Evolutionary conservation across 2,888 invertebrate species (phyloP).

Genomic region (Pandemis heparana): DNA sequence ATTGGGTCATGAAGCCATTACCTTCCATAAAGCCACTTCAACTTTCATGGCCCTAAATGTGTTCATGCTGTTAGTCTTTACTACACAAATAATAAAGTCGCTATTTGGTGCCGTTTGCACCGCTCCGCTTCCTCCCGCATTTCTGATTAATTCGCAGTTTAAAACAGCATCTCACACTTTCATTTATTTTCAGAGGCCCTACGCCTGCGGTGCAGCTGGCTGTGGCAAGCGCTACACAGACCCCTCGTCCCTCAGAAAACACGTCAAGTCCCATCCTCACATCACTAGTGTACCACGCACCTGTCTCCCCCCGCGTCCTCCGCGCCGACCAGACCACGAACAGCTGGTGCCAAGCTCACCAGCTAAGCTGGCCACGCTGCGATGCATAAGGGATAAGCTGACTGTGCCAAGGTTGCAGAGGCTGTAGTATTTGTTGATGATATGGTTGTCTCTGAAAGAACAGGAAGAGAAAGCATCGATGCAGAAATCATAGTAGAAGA

Average conservation of each 20-base stretch:
- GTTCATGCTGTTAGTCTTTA: too few relatives aligned
- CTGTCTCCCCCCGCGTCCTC: constrained; percentile 68
- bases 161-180: neutral
- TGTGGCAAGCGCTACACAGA: constrained; percentile 97
- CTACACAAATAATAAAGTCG: too few relatives aligned
- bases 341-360: constrained; percentile 77
- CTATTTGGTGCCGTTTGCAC: too few relatives aligned
- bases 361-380: constrained; percentile 73
- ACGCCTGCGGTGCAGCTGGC: constrained; percentile 94
- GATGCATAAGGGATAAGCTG: constrained; percentile 77
- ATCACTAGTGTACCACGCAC: constrained; percentile 71
- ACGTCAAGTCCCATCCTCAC: constrained; percentile 93
- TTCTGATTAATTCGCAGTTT: too few relatives aligned
- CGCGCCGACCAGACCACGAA: constrained; percentile 66
- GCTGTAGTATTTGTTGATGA: constrained; percentile 51
- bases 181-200: constrained; percentile 90
- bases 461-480: neutral
- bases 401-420: constrained; percentile 74
- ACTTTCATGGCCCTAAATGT: neutral
- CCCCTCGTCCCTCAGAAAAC: constrained; percentile 96
- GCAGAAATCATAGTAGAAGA: neutral
- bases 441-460: too few relatives aligned
- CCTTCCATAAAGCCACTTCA: too few relatives aligned
- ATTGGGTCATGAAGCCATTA: too few relatives aligned
- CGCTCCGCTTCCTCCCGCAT: too few relatives aligned